Conservation (phyloP, 2,797 vertebrate genomes). For the Lemur catta region DNA sequence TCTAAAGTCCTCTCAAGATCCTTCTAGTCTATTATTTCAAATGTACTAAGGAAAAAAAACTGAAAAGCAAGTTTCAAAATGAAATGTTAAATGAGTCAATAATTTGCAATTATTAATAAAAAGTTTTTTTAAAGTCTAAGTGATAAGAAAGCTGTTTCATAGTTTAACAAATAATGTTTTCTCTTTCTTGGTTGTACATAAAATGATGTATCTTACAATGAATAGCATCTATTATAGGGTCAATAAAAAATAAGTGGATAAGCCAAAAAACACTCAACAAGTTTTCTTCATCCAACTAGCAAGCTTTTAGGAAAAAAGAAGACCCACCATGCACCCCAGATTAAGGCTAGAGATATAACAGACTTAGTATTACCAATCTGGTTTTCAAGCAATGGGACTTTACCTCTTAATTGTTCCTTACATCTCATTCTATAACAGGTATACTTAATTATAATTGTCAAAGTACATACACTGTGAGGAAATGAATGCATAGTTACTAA, state of each 20-base stretch:
- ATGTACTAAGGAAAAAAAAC: conserved; percentile 26
- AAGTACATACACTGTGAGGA: neutral
- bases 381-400: neutral
- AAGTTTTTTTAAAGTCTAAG: neutral
- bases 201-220: neutral
- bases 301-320: neutral
- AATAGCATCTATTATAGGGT: neutral
- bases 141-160: neutral
- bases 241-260: neutral
- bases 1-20: neutral
- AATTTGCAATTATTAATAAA: neutral
- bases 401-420: neutral
- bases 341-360: neutral
- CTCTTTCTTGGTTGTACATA: neutral
- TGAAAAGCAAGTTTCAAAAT: neutral
- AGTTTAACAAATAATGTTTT: neutral
- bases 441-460: neutral
- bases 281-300: neutral
- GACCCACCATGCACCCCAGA: neutral
- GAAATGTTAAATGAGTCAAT: neutral
- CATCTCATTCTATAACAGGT: neutral
- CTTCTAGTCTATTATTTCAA: neutral
- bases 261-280: neutral
- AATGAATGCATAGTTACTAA: conserved; percentile 10
- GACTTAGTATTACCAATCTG: neutral